Conservation (phyloP, 2,797 vertebrate genomes). For the Poecilia velifera region DNA sequence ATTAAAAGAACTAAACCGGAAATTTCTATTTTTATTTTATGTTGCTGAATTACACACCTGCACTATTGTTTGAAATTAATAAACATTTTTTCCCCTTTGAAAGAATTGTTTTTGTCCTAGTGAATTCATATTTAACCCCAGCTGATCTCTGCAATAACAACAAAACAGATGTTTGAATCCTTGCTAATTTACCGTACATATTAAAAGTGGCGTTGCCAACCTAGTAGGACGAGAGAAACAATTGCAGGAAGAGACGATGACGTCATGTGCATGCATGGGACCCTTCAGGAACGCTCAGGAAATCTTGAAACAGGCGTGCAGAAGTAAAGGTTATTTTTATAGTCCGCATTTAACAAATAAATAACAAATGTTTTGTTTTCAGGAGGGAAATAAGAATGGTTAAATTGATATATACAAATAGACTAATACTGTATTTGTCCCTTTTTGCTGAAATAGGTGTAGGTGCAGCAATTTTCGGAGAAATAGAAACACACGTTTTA, state of each 20-base stretch:
- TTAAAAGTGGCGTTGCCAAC: neutral
- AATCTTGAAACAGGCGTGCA: neutral
- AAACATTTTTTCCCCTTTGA: neutral
- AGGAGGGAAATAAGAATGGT: neutral
- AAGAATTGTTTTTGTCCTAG: neutral
- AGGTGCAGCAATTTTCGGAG: neutral
- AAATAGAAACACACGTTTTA: neutral
- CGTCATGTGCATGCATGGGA: neutral
- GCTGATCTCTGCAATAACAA: neutral
- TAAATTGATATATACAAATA: neutral
- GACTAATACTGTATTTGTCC: neutral
- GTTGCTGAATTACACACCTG: neutral
- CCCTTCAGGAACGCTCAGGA: neutral
- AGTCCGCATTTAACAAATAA: neutral
- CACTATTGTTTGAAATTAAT: neutral
- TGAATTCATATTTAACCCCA: neutral
- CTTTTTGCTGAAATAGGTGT: neutral
- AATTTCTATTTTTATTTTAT: neutral
- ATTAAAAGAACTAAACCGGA: neutral
- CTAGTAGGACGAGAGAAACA: neutral
- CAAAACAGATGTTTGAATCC: neutral
- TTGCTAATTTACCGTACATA: neutral
- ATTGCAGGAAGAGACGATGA: neutral
- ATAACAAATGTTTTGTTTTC: neutral
- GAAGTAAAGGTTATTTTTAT: neutral